Evolutionary conservation across 2,113 vertebrate species (phyloP).

Genomic region (Tragulus kanchil): DNA sequence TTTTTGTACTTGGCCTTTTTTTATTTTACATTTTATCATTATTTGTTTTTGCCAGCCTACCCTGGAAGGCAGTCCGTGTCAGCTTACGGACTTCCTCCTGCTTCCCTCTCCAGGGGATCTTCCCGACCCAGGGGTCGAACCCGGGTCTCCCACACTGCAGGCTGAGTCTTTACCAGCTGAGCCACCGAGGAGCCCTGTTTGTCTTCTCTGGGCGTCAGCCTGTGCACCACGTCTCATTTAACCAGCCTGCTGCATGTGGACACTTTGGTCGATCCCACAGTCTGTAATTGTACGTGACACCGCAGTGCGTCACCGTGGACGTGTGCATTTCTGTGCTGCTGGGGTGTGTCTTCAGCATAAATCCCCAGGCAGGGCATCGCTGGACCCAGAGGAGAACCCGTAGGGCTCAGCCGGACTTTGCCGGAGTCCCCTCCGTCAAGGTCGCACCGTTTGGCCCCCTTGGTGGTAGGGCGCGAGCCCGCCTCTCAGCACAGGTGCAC

Average conservation of each 20-base stretch:
- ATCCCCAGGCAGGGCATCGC: not conserved
- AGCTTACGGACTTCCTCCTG: not conserved
- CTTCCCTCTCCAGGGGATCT: not conserved
- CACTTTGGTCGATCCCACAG: not conserved
- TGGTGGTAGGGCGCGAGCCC: not conserved
- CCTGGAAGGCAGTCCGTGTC: not conserved
- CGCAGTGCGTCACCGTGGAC: not conserved
- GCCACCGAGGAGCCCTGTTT: fast-evolving
- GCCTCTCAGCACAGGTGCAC: not conserved
- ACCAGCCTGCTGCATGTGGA: not conserved
- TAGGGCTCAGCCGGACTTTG: not conserved
- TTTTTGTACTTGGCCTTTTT: not conserved
- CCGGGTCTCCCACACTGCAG: not conserved
- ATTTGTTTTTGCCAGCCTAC: not conserved
- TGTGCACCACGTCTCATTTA: not conserved
- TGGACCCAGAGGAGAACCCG: not conserved
- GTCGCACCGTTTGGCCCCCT: not conserved
- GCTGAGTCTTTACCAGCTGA: not conserved
- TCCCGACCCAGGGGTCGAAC: not conserved
- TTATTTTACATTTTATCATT: not conserved
- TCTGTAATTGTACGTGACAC: not conserved
- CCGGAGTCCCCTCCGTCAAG: not conserved
- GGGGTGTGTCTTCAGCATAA: not conserved
- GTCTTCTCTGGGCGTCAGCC: not conserved
- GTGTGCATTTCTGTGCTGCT: not conserved